phyloP scores from a whole-genome alignment of 2,797 vertebrate species.

The Cuculus canorus region DNA sequence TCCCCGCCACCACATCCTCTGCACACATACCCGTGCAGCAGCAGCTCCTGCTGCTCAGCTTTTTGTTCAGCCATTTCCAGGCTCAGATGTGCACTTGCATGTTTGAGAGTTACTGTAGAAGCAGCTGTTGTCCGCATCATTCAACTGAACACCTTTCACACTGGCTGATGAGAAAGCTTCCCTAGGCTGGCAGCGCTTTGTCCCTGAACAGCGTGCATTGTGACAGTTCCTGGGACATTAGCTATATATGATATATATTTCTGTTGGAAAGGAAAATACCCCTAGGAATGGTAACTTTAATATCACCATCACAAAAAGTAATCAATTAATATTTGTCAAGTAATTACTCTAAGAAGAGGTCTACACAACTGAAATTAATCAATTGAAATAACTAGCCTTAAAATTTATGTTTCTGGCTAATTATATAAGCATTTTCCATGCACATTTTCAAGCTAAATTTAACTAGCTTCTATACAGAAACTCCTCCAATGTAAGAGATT shows the following conservation, averaged over 20 bases:
- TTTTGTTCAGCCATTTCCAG: constrained; percentile 31
- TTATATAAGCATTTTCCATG: constrained; percentile 5
- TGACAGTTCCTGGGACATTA: background rate
- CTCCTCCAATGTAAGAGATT: background rate
- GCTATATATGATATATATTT: background rate
- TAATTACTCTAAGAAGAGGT: constrained; percentile 14
- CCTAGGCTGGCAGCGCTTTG: background rate
- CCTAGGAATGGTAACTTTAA: background rate
- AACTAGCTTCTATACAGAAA: background rate
- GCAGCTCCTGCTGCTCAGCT: constrained; percentile 17
- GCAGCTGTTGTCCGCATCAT: background rate
- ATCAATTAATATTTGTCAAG: constrained; percentile 28
- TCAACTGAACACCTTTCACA: background rate
- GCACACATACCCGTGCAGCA: background rate
- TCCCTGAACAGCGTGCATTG: background rate
- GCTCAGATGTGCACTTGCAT: background rate
- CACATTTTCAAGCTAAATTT: background rate
- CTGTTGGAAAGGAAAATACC: background rate
- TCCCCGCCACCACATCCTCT: background rate
- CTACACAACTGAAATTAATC: constrained; percentile 15
- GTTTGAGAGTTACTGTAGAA: background rate
- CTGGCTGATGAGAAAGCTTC: background rate
- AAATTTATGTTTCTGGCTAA: background rate
- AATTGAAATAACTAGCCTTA: constrained; percentile 41
- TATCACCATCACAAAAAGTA: background rate